Percentiles rank a stretch among this genome's conserved stretches.
phyloP scores from a whole-genome alignment of 2,888 invertebrate species.

The Drosophila recens region DNA sequence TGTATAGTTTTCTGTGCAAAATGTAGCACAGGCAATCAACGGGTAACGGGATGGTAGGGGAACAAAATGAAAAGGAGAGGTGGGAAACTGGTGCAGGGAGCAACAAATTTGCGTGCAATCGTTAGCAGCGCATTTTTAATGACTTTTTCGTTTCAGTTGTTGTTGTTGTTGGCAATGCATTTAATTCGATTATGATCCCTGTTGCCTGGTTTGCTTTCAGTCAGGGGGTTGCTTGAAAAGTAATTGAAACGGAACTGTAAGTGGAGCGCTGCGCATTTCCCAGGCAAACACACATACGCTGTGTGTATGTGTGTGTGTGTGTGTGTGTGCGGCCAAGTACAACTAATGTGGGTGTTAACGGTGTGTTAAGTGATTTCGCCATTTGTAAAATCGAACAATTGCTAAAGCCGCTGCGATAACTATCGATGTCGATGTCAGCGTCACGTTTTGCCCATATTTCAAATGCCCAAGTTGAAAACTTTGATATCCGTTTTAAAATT shows the following conservation, averaged over 20 bases:
- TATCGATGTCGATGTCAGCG: constrained; percentile 73
- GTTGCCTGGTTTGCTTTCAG: constrained; percentile 1
- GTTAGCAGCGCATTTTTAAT: constrained; percentile 73
- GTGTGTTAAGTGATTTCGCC: constrained; percentile 79
- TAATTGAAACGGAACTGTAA: constrained; percentile 72
- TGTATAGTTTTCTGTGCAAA: background rate
- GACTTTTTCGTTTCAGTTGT: constrained; percentile 63
- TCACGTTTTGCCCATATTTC: constrained; percentile 82
- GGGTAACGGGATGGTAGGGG: background rate
- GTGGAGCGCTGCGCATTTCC: constrained; percentile 58
- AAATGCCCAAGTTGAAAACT: constrained; percentile 50
- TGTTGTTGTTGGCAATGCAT: constrained; percentile 52
- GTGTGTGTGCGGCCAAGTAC: constrained; percentile 69
- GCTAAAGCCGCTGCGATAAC: constrained; percentile 62
- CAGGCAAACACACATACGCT: constrained; percentile 32
- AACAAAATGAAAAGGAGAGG: background rate
- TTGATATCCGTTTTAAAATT: constrained; percentile 73
- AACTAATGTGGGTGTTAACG: constrained; percentile 83
- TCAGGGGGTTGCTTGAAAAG: constrained; percentile 52
- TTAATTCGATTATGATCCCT: constrained; percentile 81
- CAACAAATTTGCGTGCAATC: constrained; percentile 81
- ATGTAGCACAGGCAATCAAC: background rate
- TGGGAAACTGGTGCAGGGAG: constrained; percentile 39
- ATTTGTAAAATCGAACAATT: constrained; percentile 73
- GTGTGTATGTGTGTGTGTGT: too few relatives aligned